phyloP scores from a whole-genome alignment of 2,888 invertebrate genomes.

The Listrodromus nycthemerus region DNA sequence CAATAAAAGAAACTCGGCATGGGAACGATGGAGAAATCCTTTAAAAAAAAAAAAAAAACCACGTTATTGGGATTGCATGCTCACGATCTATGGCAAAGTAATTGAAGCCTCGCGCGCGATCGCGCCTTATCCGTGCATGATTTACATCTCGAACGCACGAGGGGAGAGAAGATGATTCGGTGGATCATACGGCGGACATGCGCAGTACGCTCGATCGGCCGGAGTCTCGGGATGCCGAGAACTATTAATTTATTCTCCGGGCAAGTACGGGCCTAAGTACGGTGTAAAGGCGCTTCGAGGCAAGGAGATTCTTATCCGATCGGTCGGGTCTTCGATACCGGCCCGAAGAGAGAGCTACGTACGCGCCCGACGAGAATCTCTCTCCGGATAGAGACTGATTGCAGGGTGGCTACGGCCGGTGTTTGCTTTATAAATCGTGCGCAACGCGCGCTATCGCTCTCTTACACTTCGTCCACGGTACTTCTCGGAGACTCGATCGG shows the following conservation, averaged over 20 bases:
- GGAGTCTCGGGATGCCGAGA: constrained; percentile 68
- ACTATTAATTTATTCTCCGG: constrained; percentile 82
- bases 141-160: constrained; percentile 59
- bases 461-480: constrained; percentile 37
- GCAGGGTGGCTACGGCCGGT: constrained; percentile 81
- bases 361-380: constrained; percentile 52
- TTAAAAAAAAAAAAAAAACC: constrained; percentile 18
- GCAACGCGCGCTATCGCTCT: constrained; percentile 46
- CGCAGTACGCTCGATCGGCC: background rate
- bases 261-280: constrained; percentile 81
- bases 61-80: constrained; percentile 58
- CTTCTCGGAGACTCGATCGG: constrained; percentile 40
- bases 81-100: constrained; percentile 63
- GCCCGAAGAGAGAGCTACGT: constrained; percentile 47
- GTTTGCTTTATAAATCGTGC: constrained; percentile 84
- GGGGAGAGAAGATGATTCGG: constrained; percentile 59
- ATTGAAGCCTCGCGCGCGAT: constrained; percentile 52
- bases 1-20: constrained; percentile 22
- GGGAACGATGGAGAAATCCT: constrained; percentile 52
- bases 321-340: constrained; percentile 74
- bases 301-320: constrained; percentile 78
- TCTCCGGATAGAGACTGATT: constrained; percentile 79
- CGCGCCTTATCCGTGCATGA: constrained; percentile 48
- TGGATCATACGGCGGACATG: constrained; percentile 22
- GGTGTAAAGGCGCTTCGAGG: constrained; percentile 81